Base-by-base conservation (phyloP, 2,888 invertebrate species). In the Camponotus fellah region DNA sequence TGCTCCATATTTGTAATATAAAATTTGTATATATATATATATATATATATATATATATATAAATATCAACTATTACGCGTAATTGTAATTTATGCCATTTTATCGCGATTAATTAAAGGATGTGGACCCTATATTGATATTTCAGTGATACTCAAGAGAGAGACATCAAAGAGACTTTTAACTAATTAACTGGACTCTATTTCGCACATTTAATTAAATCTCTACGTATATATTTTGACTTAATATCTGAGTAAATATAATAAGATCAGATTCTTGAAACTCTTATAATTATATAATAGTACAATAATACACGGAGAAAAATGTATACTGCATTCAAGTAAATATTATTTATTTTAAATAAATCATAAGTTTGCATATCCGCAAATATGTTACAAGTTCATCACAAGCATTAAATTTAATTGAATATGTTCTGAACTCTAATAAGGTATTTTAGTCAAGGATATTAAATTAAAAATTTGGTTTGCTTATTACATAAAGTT, bases 151-250 rank as follows among this genome's bases (percentile, higher is more conserved):
- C 76, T 83, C 62, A n/a, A 53, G 53, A 53, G 53, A 53, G 85
- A 69, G 66, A 72, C 83, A 66, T 86, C 83, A 86, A 85, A 83
- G 86, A 40, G 62, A 46, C 65, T 75, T 80, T 85, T 58, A 66
- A 76, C 71, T 75, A 75, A 68, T 85, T 80, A 85, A 69, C 66
- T 53, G 68, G 34, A 69, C 72, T 83, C 68, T 72, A 72, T 62
- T 62, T 80, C 26, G 71, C 46, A 53, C 58, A 80, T 69, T 85
- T 85, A 75, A 75, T 83, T 76, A 80, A 85, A 85, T 85, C 72
- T 62, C 49, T 34, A n/a, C 0, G 6, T 37, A 37, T 40, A 43
- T 53, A 66, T 32, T 84, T 53, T 34, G 21, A 71, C 83, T 75
- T 53, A 46, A 85, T 56, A 72, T 65, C 32, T 49, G 56, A 71